phyloP scores from a whole-genome alignment of 1,140 invertebrate genomes.

The Hyposmocoma kahamanoa region DNA sequence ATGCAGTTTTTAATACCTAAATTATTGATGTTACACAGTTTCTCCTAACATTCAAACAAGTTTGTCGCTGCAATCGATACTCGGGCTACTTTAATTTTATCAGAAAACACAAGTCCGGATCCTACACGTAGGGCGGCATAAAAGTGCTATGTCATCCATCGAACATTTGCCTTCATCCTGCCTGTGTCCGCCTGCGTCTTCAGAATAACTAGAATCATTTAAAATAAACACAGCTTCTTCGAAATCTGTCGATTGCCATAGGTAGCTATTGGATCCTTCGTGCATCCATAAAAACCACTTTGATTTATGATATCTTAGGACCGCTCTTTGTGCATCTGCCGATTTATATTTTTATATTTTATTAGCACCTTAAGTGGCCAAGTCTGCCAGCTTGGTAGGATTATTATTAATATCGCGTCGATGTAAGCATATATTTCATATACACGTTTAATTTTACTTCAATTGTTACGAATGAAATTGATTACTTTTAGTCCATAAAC shows the following conservation, averaged over 20 bases:
- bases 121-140: conserved; percentile 18
- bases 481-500: too few species aligned
- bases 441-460: too few species aligned
- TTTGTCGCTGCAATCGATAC: conserved; percentile 54
- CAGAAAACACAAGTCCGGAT: conserved; percentile 25
- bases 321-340: conserved; percentile 13
- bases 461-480: too few species aligned
- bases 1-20: conserved; percentile 58
- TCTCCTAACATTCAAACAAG: conserved; percentile 47
- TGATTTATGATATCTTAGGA: conserved; percentile 42
- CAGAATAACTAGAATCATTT: conserved; percentile 41
- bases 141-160: conserved; percentile 55
- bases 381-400: too few species aligned
- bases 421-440: too few species aligned
- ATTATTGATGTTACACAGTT: conserved; percentile 53
- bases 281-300: conserved; percentile 29
- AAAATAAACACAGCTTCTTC: conserved; percentile 53
- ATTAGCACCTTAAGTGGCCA: too few species aligned
- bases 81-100: conserved; percentile 52
- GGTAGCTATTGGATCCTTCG: conserved; percentile 32
- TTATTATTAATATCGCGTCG: too few species aligned
- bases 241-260: conserved; percentile 28
- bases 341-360: conserved; percentile 8
- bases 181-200: conserved; percentile 21
- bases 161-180: conserved; percentile 19